Percentiles rank a stretch among this genome's conserved stretches.
phyloP scores from a whole-genome alignment of 1,140 invertebrate genomes.

The Drosophila virilis region DNA sequence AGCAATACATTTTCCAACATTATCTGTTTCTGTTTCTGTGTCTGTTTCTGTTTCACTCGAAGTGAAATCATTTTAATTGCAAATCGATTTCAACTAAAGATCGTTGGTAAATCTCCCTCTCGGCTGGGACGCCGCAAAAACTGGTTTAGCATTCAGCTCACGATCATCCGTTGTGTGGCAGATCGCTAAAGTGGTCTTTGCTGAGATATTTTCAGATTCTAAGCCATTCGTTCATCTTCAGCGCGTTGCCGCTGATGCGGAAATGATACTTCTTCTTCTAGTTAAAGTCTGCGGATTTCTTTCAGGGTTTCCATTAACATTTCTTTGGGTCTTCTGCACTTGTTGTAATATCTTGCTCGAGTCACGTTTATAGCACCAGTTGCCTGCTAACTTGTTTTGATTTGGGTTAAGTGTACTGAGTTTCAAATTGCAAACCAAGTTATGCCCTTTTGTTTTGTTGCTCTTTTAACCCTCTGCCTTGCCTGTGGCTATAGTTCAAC shows the following conservation, averaged over 20 bases:
- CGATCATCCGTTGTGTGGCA: slow-evolving; percentile 36
- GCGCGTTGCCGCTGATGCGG: slow-evolving; percentile 69
- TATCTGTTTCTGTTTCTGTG: slow-evolving; percentile 30
- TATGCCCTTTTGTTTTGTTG: slow-evolving; percentile 4
- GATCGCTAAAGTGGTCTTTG: background rate
- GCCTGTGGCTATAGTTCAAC: slow-evolving; percentile 43
- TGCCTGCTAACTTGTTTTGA: slow-evolving; percentile 32
- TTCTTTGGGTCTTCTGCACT: slow-evolving; percentile 34
- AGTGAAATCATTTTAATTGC: slow-evolving; percentile 78
- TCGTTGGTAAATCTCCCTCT: slow-evolving; percentile 18
- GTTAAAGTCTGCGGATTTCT: slow-evolving; percentile 21
- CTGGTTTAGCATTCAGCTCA: slow-evolving; percentile 57
- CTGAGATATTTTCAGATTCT: slow-evolving; percentile 50
- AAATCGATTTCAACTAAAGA: slow-evolving; percentile 60
- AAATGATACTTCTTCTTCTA: slow-evolving; percentile 49
- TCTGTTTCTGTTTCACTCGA: slow-evolving; percentile 36
- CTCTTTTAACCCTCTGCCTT: slow-evolving; percentile 1
- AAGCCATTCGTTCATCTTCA: slow-evolving; percentile 75
- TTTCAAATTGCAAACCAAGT: slow-evolving; percentile 34
- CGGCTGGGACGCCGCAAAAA: slow-evolving; percentile 53
- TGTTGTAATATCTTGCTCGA: slow-evolving; percentile 30
- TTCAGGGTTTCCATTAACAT: slow-evolving; percentile 21
- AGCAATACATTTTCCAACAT: slow-evolving; percentile 10
- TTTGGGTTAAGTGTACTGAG: slow-evolving; percentile 43
- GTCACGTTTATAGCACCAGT: slow-evolving; percentile 61